These are phyloP conservation scores for Ctenochaetus hawaiiensis DNA, from an alignment of 2,797 vertebrate genomes.

Conservation along the genomic window DNA sequence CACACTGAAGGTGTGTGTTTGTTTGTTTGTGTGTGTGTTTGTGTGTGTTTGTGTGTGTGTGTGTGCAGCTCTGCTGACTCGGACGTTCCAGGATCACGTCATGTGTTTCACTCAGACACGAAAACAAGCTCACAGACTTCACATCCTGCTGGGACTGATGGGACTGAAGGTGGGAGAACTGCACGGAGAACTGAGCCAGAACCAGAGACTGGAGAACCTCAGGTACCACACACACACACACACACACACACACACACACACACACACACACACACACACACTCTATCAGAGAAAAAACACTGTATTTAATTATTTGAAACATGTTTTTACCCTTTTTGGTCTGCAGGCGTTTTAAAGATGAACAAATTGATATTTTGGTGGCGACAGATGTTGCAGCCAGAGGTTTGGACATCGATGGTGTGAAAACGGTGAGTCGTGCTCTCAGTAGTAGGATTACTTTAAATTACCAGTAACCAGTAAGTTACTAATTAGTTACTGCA, in stretches of 20 bases:
- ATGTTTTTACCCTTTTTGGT: background rate
- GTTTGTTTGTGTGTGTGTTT: too few relatives aligned
- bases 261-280: background rate
- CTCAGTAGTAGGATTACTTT: too few relatives aligned
- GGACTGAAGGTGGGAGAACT: constrained; percentile 95
- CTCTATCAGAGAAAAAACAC: background rate
- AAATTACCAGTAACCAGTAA: too few relatives aligned
- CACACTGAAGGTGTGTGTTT: too few relatives aligned
- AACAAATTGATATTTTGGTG: constrained; percentile 96
- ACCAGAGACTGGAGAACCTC: constrained; percentile 94
- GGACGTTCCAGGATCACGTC: constrained; percentile 95
- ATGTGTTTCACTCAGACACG: constrained; percentile 99
- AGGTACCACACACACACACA: constrained; percentile 67
- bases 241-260: background rate
- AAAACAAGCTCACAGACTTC: constrained; percentile 97
- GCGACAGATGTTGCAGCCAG: constrained; percentile 97
- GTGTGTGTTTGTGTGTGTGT: background rate
- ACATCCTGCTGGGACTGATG: constrained; percentile 95
- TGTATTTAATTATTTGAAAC: too few relatives aligned
- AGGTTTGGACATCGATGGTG: constrained; percentile 95
- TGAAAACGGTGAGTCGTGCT: constrained; percentile 90
- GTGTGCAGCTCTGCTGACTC: constrained; percentile 90
- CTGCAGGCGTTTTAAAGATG: constrained; percentile 95
- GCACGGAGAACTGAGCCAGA: constrained; percentile 96
- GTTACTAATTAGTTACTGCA: background rate